Evolutionary conservation across 64 coral and sea anemone species (phyloP).

Genomic region (Actinia equina): DNA sequence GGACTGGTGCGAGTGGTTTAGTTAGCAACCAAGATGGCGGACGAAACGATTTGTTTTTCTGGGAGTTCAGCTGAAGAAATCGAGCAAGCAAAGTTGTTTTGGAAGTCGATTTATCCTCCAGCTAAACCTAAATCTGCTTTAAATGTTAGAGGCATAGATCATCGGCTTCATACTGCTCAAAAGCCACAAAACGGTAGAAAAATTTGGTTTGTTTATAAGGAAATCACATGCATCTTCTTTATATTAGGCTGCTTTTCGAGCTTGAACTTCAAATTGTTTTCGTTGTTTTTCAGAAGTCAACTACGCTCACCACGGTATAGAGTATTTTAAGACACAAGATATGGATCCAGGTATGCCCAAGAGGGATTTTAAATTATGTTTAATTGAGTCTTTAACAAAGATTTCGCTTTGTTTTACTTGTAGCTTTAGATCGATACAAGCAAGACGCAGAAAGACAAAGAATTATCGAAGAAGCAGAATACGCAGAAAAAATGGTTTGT

Average conservation of each 20-base stretch:
- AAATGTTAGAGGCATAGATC: conserved; percentile 63
- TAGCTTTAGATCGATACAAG: conserved; percentile 45
- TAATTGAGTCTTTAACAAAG: neutral
- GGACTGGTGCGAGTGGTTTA: conserved; percentile 7
- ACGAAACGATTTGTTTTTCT: conserved; percentile 49
- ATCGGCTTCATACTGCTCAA: conserved; percentile 63
- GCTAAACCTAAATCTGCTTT: conserved; percentile 58
- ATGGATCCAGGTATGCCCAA: conserved; percentile 52
- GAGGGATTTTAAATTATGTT: neutral
- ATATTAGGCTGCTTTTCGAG: too few species aligned
- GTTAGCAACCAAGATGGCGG: conserved; percentile 74
- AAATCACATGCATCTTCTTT: neutral
- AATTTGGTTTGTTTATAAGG: neutral
- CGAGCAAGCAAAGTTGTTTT: conserved; percentile 74
- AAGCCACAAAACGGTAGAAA: conserved; percentile 47
- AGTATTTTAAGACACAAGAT: conserved; percentile 23
- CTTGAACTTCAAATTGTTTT: neutral
- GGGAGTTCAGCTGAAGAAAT: conserved; percentile 65
- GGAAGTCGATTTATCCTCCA: conserved; percentile 60
- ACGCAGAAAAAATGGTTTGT: conserved; percentile 61
- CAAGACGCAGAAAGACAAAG: conserved; percentile 64
- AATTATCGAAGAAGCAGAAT: conserved; percentile 51
- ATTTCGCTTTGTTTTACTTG: neutral
- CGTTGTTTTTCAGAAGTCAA: conserved; percentile 40
- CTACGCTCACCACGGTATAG: conserved; percentile 35